Evolutionary conservation across 2,797 vertebrate species (phyloP).

Genomic region (Nyctalus aviator): DNA sequence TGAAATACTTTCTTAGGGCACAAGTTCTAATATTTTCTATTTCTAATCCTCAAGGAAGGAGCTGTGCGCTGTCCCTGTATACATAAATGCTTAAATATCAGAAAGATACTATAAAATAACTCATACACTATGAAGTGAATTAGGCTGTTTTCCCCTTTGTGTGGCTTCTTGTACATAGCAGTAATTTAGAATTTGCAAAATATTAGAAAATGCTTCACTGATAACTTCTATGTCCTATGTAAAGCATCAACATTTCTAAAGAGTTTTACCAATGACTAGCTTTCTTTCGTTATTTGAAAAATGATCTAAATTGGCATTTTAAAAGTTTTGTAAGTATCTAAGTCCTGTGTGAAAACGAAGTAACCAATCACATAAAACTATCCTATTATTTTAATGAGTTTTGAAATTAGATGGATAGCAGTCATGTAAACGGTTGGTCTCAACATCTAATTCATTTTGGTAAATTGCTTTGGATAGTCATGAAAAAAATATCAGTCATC

Average conservation of each 20-base stretch:
- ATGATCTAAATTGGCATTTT: not conserved
- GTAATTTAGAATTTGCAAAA: not conserved
- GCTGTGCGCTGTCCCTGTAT: not conserved
- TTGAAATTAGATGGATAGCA: not conserved
- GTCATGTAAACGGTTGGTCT: not conserved
- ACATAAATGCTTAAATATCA: not conserved
- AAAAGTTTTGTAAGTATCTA: not conserved
- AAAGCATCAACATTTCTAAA: constrained; percentile 1
- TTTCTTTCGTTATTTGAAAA: not conserved
- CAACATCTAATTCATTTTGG: not conserved
- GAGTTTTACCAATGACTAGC: not conserved
- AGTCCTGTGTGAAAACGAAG: constrained; percentile 37
- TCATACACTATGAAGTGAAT: not conserved
- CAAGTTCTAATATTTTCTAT: not conserved
- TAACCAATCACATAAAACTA: not conserved
- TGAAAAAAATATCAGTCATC: not conserved
- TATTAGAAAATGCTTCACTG: not conserved
- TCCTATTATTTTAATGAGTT: not conserved
- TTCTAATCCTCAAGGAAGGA: not conserved
- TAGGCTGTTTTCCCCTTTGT: not conserved
- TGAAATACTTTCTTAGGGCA: not conserved
- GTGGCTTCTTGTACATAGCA: not conserved
- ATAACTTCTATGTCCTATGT: not conserved
- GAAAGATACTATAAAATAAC: not conserved
- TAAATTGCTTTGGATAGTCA: not conserved